Percentiles rank a stretch among this genome's conserved stretches.
These are phyloP conservation scores for Sebastes cheni DNA, from an alignment of 2,797 vertebrate genomes.

Conservation along the genomic window DNA sequence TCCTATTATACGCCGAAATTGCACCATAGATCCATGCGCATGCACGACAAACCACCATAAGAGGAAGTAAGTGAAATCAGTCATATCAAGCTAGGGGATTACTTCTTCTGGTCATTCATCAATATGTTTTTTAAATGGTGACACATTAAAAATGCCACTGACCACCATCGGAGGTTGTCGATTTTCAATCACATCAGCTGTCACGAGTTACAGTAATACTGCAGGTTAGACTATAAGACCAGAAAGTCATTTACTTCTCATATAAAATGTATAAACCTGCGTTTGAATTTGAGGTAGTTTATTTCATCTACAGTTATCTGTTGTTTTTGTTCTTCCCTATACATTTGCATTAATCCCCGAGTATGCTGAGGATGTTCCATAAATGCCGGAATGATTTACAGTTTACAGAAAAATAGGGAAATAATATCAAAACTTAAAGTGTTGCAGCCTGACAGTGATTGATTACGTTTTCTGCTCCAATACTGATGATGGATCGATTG, in stretches of 20 bases:
- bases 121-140: slow-evolving; percentile 6
- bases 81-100: slow-evolving; percentile 13
- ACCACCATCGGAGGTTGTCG: background rate
- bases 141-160: slow-evolving; percentile 18
- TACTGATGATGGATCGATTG: slow-evolving; percentile 41
- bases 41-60: slow-evolving; percentile 21
- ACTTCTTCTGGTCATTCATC: slow-evolving; percentile 27
- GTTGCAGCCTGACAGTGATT: slow-evolving; percentile 38
- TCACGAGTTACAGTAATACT: background rate
- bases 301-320: background rate
- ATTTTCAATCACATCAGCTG: slow-evolving; percentile 6
- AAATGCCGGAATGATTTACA: slow-evolving; percentile 17
- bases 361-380: background rate
- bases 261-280: background rate
- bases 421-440: slow-evolving; percentile 23
- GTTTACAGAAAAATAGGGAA: slow-evolving; percentile 28
- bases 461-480: slow-evolving; percentile 36
- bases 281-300: background rate
- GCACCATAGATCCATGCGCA: slow-evolving; percentile 12
- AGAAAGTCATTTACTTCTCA: slow-evolving; percentile 6
- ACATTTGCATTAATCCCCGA: background rate
- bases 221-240: background rate
- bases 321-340: background rate
- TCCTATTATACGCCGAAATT: slow-evolving; percentile 34
- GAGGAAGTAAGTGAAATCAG: slow-evolving; percentile 22